Evolutionary conservation across 1,140 invertebrate species (phyloP), one percentile per base, ranked within the genome.

Genomic region (Heliothis subflexa): DNA sequence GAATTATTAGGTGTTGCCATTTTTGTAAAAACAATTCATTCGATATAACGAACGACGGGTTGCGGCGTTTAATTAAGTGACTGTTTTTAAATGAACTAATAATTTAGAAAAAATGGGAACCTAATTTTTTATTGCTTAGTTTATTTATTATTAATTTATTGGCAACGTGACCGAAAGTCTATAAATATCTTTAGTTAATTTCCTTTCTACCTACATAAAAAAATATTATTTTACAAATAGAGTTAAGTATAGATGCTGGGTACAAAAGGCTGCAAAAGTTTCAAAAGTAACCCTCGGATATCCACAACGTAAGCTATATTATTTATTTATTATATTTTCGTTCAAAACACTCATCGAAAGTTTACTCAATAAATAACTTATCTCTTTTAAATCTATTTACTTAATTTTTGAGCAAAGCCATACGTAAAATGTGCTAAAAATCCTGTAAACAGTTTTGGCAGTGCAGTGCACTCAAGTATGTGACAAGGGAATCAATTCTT

Each of bases 1-100:
- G 70, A 86, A 74, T 84, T 83, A 83, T 84, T 83, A 73, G 78
- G 47, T 54, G 49, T 55, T 47, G 47, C 62, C 47, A n/a, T 77
- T 80, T 81, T 68, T n/a, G n/a, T 25, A 25, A 70, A 61, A 71
- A 78, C 73, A 79, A 80, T 80, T 78, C 57, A 54, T 75, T 73
- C 64, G 14, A 75, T 77, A 55, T 79, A 72, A 83, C 49, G 49
- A 75, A 75, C 52, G 40, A n/a, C 45, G 74, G 49, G 59, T 74
- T 62, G 71, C 49, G 76, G n/a, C 49, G 12, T 54, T 45, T 66
- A 77, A 77, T 77, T 77, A 66, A 77, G 14, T 68, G 62, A 54
- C 50, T 45, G 18, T 59, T 21, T 33, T 73, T 45, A 47, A 59
- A 73, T 16, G 50, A 71, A 71, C 18, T 73, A 57, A 73, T 59